These are phyloP conservation scores for Agelas oroides DNA, from an alignment of 37 sponge, comb jelly and placozoan species.

Conservation along the genomic window DNA sequence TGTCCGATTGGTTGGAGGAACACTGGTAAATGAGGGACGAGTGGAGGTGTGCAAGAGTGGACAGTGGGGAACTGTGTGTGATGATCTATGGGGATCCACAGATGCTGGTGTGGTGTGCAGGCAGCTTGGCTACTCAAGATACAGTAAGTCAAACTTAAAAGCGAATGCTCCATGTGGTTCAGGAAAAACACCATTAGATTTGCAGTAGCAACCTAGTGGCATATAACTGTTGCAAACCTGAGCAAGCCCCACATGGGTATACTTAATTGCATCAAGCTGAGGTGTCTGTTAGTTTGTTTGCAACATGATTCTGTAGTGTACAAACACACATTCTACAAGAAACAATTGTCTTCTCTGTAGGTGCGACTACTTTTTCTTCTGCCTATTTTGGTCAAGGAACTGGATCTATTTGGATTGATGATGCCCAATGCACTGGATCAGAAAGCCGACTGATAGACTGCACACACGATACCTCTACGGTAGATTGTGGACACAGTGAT, in stretches of 20 bases:
- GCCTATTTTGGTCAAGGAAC: slow-evolving; percentile 1
- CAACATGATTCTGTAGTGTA: too few relatives aligned
- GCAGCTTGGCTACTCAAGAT: not conserved
- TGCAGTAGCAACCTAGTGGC: too few relatives aligned
- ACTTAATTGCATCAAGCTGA: too few relatives aligned
- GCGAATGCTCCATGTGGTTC: too few relatives aligned
- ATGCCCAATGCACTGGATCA: not conserved
- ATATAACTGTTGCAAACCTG: too few relatives aligned
- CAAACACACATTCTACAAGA: too few relatives aligned
- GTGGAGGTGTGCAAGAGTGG: slow-evolving; percentile 6
- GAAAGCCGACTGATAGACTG: too few relatives aligned
- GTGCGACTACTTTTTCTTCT: not conserved
- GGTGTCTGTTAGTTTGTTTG: too few relatives aligned
- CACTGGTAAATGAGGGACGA: not conserved
- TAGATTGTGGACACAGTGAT: too few relatives aligned
- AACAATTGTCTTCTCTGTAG: not conserved
- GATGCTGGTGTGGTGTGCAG: slow-evolving; percentile 22
- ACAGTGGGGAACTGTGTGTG: slow-evolving; percentile 12
- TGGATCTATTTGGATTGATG: not conserved
- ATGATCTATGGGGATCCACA: not conserved
- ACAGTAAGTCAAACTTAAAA: not conserved
- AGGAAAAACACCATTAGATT: too few relatives aligned
- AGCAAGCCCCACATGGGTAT: too few relatives aligned
- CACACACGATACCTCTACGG: too few relatives aligned
- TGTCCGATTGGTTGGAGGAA: not conserved